phyloP scores from a whole-genome alignment of 2,797 vertebrate species.

The Bovichtus diacanthus region DNA sequence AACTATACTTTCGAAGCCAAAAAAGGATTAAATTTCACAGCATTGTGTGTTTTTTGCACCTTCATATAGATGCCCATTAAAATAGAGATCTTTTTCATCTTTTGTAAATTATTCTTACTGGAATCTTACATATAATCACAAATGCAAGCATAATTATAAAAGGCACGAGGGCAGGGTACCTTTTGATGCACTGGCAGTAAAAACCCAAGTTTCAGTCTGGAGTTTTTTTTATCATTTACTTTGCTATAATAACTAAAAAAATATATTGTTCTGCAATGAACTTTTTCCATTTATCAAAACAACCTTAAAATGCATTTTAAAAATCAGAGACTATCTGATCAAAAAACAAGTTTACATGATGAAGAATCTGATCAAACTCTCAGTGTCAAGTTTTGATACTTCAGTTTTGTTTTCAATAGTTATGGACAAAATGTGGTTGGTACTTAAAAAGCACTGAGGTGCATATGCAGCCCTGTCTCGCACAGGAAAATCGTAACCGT shows the following conservation, averaged over 20 bases:
- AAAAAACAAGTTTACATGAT: conserved; percentile 1
- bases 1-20: background rate
- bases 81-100: too few species aligned
- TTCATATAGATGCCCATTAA: too few species aligned
- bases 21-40: background rate
- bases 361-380: background rate
- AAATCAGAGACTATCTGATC: background rate
- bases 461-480: background rate
- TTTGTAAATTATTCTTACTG: background rate
- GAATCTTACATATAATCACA: background rate
- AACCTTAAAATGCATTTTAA: background rate
- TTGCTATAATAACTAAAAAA: background rate
- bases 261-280: background rate
- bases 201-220: background rate
- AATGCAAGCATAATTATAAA: too few species aligned
- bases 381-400: background rate
- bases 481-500: background rate
- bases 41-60: background rate
- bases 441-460: background rate
- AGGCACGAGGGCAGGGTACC: too few species aligned
- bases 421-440: background rate
- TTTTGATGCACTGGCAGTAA: background rate
- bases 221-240: background rate
- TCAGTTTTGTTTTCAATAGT: background rate
- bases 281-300: background rate